Conservation (phyloP, 2,797 vertebrate genomes). For the Ispidina picta region DNA sequence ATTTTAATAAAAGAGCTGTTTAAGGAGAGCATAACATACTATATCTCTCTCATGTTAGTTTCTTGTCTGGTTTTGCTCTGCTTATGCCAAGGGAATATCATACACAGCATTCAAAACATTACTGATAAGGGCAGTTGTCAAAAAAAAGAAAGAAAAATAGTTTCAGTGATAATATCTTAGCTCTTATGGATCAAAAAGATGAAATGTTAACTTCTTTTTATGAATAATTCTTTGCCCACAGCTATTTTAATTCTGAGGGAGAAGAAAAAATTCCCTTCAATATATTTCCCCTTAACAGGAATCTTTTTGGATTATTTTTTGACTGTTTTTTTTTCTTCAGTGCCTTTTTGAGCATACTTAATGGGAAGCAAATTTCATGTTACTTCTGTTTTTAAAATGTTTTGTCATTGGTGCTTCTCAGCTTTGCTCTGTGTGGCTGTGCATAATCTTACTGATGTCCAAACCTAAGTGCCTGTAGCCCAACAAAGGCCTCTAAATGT, state of each 20-base stretch:
- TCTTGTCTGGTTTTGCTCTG: not conserved
- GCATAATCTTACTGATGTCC: not conserved
- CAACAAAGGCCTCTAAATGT: not conserved
- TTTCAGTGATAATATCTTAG: not conserved
- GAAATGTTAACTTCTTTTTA: not conserved
- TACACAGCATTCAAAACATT: not conserved
- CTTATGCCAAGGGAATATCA: not conserved
- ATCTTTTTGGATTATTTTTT: not conserved
- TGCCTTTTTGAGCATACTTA: not conserved
- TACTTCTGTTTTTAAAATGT: not conserved
- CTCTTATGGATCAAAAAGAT: not conserved
- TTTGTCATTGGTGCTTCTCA: not conserved
- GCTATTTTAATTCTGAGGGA: not conserved
- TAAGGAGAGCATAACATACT: not conserved
- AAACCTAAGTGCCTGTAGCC: not conserved
- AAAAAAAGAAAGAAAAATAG: not conserved
- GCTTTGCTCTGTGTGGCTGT: not conserved
- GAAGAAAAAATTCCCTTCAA: not conserved
- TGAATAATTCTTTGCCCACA: not conserved
- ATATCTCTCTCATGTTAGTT: not conserved
- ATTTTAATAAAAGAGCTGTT: not conserved
- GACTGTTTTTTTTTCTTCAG: not conserved
- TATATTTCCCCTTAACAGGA: not conserved
- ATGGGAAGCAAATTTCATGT: not conserved
- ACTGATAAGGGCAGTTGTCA: not conserved